Conservation (phyloP, 2,113 vertebrate species). For the Engraulis encrasicolus region DNA sequence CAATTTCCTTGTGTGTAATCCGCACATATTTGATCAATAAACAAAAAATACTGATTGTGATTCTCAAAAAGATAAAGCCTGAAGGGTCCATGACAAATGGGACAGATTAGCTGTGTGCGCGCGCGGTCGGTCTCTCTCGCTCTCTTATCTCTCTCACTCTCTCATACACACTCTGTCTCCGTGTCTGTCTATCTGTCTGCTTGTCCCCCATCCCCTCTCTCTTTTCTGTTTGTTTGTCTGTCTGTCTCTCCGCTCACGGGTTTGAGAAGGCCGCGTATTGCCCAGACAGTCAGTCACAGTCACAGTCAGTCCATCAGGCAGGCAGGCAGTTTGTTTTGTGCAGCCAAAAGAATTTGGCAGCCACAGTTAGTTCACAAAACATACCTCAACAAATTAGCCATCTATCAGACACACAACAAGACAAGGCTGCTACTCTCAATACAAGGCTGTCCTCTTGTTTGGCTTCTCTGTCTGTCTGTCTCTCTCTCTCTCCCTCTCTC, state of each 20-base stretch:
- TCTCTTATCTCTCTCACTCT: too few relatives aligned
- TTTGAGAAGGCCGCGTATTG: background rate
- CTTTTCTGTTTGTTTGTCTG: background rate
- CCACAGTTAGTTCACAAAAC: conserved; percentile 23
- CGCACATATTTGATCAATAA: too few relatives aligned
- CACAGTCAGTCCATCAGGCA: background rate
- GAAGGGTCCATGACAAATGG: background rate
- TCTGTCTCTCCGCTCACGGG: background rate
- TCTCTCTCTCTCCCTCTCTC: too few relatives aligned
- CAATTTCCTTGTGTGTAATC: too few relatives aligned
- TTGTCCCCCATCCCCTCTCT: background rate
- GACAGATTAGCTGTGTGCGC: background rate
- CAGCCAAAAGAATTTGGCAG: conserved; percentile 12
- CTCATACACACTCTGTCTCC: too few relatives aligned
- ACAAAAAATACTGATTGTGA: too few relatives aligned
- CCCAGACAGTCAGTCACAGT: too few relatives aligned
- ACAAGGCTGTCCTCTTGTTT: background rate
- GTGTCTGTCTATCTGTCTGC: background rate
- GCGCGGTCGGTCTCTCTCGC: too few relatives aligned
- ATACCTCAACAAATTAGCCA: conserved; percentile 23
- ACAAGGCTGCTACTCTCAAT: too few relatives aligned
- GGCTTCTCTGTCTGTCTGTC: too few relatives aligned
- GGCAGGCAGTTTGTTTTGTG: conserved; percentile 20
- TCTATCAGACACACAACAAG: conserved; percentile 2
- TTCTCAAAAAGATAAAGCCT: background rate